Percentiles rank a stretch among this genome's conserved stretches.
Evolutionary conservation across 2,113 vertebrate genomes (phyloP).

Genomic region (Isurus oxyrinchus): DNA sequence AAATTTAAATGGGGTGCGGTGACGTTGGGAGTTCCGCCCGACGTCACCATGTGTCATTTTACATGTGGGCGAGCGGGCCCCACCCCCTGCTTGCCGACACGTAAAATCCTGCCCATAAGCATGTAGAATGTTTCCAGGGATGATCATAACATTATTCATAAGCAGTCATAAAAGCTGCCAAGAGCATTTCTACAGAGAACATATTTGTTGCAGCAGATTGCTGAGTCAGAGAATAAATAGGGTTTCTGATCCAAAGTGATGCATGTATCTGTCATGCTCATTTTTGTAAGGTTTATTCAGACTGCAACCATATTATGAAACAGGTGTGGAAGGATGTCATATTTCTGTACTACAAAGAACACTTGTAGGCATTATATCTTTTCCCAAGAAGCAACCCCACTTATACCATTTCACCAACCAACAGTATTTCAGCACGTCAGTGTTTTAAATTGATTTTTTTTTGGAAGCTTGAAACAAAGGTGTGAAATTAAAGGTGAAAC

Average conservation of each 20-base stretch:
- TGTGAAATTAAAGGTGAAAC: conserved; percentile 1
- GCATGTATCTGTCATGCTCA: neutral
- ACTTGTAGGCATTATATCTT: neutral
- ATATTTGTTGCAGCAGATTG: neutral
- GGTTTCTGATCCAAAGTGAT: neutral
- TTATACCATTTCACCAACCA: neutral
- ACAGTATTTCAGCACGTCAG: neutral
- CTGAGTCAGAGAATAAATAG: neutral
- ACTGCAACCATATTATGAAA: neutral
- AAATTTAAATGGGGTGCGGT: too few species aligned
- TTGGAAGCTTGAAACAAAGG: neutral
- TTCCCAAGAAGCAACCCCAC: neutral
- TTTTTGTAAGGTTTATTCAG: neutral
- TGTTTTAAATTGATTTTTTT: neutral
- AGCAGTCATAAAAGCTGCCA: conserved; percentile 5
- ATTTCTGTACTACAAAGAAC: neutral
- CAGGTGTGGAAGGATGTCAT: neutral
- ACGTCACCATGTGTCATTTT: too few species aligned
- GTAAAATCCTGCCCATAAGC: too few species aligned
- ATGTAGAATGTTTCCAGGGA: neutral
- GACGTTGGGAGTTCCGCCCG: too few species aligned
- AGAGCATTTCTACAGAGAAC: neutral
- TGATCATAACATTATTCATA: conserved; percentile 11
- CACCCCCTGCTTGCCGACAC: too few species aligned
- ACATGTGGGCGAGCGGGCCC: too few species aligned